Conservation (phyloP, 2,797 vertebrate species). For the Myotis daubentonii region DNA sequence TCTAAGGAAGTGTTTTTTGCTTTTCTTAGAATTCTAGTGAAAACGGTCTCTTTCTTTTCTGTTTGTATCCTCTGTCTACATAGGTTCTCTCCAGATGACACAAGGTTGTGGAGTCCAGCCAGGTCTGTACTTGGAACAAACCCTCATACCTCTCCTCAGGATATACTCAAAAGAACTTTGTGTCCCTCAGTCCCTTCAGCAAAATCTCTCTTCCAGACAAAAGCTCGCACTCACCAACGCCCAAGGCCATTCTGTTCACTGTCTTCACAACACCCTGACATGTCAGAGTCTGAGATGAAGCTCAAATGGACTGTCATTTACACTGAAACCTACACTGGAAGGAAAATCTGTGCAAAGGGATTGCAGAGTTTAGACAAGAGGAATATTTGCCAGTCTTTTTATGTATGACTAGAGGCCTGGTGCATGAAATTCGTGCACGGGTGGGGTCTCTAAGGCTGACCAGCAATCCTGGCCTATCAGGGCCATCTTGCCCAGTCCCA, state of each 20-base stretch:
- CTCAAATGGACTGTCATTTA: neutral
- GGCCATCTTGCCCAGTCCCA: too few species aligned
- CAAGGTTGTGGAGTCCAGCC: neutral
- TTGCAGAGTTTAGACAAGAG: neutral
- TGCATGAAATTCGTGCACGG: too few species aligned
- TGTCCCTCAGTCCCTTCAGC: neutral
- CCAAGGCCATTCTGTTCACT: neutral
- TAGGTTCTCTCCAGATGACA: neutral
- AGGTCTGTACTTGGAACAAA: neutral
- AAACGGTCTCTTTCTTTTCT: neutral
- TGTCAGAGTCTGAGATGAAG: neutral
- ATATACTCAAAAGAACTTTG: neutral
- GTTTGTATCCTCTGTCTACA: neutral
- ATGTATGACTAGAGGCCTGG: neutral
- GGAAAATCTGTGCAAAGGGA: neutral
- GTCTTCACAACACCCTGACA: neutral
- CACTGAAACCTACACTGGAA: neutral
- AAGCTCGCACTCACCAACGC: neutral
- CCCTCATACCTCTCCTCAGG: neutral
- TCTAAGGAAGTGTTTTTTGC: neutral
- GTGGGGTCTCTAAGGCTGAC: too few species aligned
- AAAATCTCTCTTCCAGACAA: neutral
- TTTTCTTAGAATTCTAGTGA: neutral
- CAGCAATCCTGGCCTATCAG: too few species aligned
- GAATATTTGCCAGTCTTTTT: slow-evolving; percentile 3